A percentile compares a stretch with the other conserved stretches of the same genome.
Conservation (phyloP, 2,888 invertebrate genomes). For the Drosophila tanythrix region DNA sequence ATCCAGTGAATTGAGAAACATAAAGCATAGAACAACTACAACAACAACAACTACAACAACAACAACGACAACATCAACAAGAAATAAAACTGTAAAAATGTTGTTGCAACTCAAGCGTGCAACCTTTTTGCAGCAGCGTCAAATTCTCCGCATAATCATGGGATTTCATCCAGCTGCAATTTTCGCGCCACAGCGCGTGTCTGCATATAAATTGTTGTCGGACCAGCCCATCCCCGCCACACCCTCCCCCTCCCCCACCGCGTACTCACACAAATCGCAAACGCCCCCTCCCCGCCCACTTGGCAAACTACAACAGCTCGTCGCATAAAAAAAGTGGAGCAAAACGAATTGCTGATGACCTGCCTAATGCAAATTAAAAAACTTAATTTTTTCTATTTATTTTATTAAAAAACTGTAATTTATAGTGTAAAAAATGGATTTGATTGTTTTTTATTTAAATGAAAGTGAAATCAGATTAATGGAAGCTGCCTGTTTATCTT, state of each 20-base stretch:
- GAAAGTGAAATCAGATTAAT: neutral
- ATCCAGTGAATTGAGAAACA: slow-evolving; percentile 1
- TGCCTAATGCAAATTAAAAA: neutral
- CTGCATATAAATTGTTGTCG: slow-evolving; percentile 71
- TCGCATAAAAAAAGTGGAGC: neutral
- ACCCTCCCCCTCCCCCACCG: fast-evolving
- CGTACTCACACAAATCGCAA: neutral
- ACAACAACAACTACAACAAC: neutral
- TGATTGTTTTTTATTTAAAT: neutral
- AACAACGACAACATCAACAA: neutral
- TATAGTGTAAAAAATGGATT: neutral
- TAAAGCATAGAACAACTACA: slow-evolving; percentile 23
- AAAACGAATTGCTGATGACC: slow-evolving; percentile 27
- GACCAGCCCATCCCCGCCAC: slow-evolving; percentile 1
- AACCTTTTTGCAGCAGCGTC: slow-evolving; percentile 54
- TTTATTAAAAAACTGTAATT: neutral
- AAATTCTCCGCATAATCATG: slow-evolving; percentile 79
- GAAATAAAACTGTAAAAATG: slow-evolving; percentile 26
- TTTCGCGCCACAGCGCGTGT: slow-evolving; percentile 78
- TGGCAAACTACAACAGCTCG: neutral
- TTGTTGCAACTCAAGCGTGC: slow-evolving; percentile 58
- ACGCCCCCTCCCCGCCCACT: neutral
- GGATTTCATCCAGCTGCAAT: slow-evolving; percentile 82
- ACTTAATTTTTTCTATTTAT: no score
- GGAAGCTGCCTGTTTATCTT: neutral